Conservation (phyloP, 2,113 vertebrate genomes). For the Plectropomus leopardus region DNA sequence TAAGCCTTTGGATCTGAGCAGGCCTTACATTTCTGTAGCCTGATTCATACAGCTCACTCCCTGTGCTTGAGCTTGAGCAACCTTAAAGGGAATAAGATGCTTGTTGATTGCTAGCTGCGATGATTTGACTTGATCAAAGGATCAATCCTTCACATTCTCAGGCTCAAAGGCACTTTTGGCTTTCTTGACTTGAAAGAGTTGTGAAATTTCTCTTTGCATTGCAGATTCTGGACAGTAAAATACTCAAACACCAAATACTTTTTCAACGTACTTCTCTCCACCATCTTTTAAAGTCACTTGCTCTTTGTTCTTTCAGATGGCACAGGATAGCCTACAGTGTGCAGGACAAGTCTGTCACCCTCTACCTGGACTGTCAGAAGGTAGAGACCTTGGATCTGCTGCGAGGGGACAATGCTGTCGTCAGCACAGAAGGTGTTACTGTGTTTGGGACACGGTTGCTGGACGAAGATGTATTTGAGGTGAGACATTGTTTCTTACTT, state of each 20-base stretch:
- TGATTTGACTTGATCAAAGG: constrained; percentile 22
- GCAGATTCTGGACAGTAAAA: neutral
- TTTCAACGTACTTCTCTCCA: neutral
- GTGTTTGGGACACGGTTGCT: constrained; percentile 89
- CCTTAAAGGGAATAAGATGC: constrained; percentile 5
- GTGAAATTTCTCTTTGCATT: constrained; percentile 1
- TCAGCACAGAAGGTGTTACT: constrained; percentile 88
- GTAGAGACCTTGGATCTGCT: constrained; percentile 81
- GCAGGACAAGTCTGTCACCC: constrained; percentile 82
- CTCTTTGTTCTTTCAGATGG: constrained; percentile 85
- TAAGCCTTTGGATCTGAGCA: constrained; percentile 3
- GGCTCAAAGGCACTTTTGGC: constrained; percentile 5
- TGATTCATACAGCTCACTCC: neutral
- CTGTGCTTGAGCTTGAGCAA: constrained; percentile 23
- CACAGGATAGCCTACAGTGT: constrained; percentile 91
- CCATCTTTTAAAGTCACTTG: neutral
- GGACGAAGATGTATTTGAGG: constrained; percentile 90
- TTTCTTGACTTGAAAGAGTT: constrained; percentile 8
- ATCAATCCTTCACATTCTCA: constrained; percentile 19
- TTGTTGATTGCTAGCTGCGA: neutral
- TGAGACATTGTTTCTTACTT: constrained; percentile 60
- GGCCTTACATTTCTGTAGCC: constrained; percentile 1
- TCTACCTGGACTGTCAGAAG: constrained; percentile 89
- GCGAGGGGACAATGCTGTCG: constrained; percentile 77
- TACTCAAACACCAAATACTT: neutral